Conservation (phyloP, 2,797 vertebrate genomes). For the Ctenopoma multispine region DNA sequence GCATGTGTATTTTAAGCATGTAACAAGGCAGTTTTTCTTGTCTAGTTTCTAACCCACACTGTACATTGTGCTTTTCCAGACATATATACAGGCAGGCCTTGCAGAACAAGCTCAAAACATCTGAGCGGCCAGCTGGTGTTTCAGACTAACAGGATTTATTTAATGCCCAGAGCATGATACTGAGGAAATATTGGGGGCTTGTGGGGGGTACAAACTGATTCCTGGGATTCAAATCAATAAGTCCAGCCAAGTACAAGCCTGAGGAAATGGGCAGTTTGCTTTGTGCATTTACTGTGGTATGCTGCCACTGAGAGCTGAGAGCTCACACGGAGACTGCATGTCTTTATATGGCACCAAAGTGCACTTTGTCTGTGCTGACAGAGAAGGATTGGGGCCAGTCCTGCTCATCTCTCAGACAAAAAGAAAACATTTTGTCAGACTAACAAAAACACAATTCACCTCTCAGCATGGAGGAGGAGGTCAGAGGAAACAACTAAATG, state of each 20-base stretch:
- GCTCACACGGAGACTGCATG: constrained; percentile 68
- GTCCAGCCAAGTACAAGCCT: constrained; percentile 66
- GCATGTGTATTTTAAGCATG: constrained; percentile 19
- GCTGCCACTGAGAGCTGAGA: constrained; percentile 61
- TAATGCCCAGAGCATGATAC: constrained; percentile 79
- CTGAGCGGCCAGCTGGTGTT: constrained; percentile 61
- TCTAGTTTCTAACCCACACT: constrained; percentile 6
- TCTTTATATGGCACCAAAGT: constrained; percentile 82
- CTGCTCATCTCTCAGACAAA: constrained; percentile 68
- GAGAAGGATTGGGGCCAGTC: constrained; percentile 54
- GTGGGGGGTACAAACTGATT: constrained; percentile 71
- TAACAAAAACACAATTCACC: constrained; percentile 65
- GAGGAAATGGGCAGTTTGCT: constrained; percentile 76
- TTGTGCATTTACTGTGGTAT: constrained; percentile 77
- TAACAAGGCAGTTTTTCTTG: constrained; percentile 11
- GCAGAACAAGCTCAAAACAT: constrained; percentile 50
- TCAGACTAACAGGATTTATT: constrained; percentile 80
- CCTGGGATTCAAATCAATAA: constrained; percentile 80
- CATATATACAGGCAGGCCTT: constrained; percentile 21
- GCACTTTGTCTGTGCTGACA: constrained; percentile 79
- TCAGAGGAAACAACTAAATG: constrained; percentile 5
- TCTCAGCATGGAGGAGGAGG: constrained; percentile 29
- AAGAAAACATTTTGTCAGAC: constrained; percentile 75
- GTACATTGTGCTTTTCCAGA: constrained; percentile 15
- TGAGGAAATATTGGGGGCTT: constrained; percentile 62